Evolutionary conservation across 2,888 invertebrate genomes (phyloP).

Genomic region (Balanococcus diminutus): DNA sequence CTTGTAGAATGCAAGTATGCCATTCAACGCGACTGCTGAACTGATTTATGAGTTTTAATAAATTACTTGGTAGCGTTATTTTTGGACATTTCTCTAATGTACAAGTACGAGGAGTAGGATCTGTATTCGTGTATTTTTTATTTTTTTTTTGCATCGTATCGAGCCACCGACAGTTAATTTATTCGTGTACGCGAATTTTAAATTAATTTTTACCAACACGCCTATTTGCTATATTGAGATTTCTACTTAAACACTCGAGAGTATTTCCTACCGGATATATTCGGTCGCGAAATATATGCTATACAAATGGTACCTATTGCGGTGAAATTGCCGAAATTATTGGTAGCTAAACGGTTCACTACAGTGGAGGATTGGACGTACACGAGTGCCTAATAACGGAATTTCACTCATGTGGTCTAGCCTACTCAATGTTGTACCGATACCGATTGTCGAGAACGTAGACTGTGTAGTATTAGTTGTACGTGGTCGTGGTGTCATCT

Average conservation of each 20-base stretch:
- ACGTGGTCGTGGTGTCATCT: slow-evolving; percentile 1
- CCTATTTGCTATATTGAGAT: not conserved
- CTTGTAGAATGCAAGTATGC: slow-evolving; percentile 16
- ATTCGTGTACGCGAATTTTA: slow-evolving; percentile 20
- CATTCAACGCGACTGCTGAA: slow-evolving; percentile 1
- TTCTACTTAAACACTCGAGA: not conserved
- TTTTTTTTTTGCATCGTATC: not conserved
- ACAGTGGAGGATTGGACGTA: not conserved
- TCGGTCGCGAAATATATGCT: no score
- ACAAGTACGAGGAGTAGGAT: not conserved
- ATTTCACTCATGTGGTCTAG: not conserved
- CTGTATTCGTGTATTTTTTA: not conserved
- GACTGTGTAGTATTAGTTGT: not conserved
- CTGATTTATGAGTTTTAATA: slow-evolving; percentile 37
- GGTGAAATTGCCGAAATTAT: not conserved
- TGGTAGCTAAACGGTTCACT: no score
- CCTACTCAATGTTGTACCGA: not conserved
- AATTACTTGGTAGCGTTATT: not conserved
- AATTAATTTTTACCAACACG: slow-evolving; percentile 31
- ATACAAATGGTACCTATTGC: not conserved
- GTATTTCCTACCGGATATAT: slow-evolving; percentile 5
- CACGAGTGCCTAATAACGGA: not conserved
- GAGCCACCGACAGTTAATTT: not conserved
- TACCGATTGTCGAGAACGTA: not conserved
- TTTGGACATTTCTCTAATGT: not conserved